Conservation (phyloP, 2,888 invertebrate species). For the Nomada hirtipes region DNA sequence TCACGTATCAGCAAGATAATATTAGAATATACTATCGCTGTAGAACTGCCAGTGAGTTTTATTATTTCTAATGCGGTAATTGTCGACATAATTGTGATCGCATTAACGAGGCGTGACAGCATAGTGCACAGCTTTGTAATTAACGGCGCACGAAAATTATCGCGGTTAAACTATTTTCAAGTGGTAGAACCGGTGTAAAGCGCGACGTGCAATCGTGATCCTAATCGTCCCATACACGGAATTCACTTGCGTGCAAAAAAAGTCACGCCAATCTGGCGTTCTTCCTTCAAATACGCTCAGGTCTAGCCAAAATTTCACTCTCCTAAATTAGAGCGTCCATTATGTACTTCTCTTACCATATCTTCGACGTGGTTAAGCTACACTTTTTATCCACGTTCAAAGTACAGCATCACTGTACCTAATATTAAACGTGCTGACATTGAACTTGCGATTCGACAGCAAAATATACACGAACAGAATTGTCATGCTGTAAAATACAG, state of each 20-base stretch:
- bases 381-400: too few species aligned
- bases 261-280: not conserved
- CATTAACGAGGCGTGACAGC: constrained; percentile 28
- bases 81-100: constrained; percentile 30
- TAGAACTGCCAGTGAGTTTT: constrained; percentile 9
- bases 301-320: not conserved
- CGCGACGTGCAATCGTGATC: not conserved
- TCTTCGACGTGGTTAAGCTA: too few species aligned
- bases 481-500: too few species aligned
- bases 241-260: constrained; percentile 14
- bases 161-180: constrained; percentile 40
- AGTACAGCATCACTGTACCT: too few species aligned
- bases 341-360: not conserved
- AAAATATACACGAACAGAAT: too few species aligned
- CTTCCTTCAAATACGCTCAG: not conserved
- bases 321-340: not conserved
- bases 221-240: constrained; percentile 9
- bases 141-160: constrained; percentile 39
- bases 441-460: too few species aligned
- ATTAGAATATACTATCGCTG: not conserved
- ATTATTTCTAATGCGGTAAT: constrained; percentile 12
- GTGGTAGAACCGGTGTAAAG: constrained; percentile 15
- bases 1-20: not conserved
- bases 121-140: constrained; percentile 24
- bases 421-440: too few species aligned